These are phyloP conservation scores for Steinernema feltiae DNA, from an alignment of 1,140 invertebrate species.

Conservation along the genomic window DNA sequence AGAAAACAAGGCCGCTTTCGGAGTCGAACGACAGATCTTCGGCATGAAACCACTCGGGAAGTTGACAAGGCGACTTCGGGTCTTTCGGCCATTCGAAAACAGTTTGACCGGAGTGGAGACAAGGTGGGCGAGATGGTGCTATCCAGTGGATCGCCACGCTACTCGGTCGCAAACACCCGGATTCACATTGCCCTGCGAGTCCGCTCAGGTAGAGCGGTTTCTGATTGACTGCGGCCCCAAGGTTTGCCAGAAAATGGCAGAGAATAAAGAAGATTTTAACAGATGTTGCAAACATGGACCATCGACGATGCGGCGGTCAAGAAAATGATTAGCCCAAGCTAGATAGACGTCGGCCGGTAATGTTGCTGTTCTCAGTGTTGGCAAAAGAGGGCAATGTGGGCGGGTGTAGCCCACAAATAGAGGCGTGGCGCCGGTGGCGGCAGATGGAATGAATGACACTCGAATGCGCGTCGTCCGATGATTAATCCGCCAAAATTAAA, in stretches of 20 bases:
- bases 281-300: conserved; percentile 15
- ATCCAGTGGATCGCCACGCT: conserved; percentile 21
- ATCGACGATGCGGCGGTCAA: conserved; percentile 13
- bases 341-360: neutral
- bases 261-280: neutral
- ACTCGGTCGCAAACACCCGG: neutral
- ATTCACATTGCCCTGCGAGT: neutral
- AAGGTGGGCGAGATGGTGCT: conserved; percentile 26
- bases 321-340: conserved; percentile 7
- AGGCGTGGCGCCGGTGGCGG: neutral
- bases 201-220: conserved; percentile 4
- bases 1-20: conserved; percentile 30
- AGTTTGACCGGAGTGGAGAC: conserved; percentile 48
- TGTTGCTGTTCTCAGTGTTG: conserved; percentile 8
- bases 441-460: conserved; percentile 15
- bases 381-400: conserved; percentile 10
- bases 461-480: conserved; percentile 10
- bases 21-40: conserved; percentile 38
- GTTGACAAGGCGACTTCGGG: conserved; percentile 6
- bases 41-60: conserved; percentile 21
- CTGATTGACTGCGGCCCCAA: neutral
- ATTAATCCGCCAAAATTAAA: conserved; percentile 13
- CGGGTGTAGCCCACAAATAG: conserved; percentile 4
- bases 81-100: conserved; percentile 41
- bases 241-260: neutral